Base-by-base conservation (phyloP, 2,797 vertebrate species). In the Peromyscus eremicus region DNA sequence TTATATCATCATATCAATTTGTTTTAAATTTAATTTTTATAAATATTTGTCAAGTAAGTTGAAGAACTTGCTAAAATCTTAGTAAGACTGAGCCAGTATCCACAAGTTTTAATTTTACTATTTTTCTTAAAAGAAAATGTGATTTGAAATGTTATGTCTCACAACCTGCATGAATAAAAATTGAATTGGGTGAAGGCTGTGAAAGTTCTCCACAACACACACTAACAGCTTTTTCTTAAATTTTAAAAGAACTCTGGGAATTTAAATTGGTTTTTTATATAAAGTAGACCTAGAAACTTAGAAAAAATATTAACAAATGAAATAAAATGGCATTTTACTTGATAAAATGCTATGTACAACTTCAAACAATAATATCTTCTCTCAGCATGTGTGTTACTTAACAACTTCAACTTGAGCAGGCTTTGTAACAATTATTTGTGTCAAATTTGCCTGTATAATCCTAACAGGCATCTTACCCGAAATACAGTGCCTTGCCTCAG, bases 301-400 rank as follows among this genome's bases (percentile, higher is more conserved):
- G 16, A 4, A 80, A 96, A 95, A 90, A 43, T 70, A 29, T 52
- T 68, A 49, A 87, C 27, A 93, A 96, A 76, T 81, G 17, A 19
- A 71, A 71, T 75, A 55, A 79, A 92, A 8, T 37, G 62, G 17
- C 5, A 71, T 71, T 71, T 71, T 37, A 71, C 71, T 37, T 34
- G 32, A 55, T 83, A 71, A 57, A 57, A 32, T 32, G 11, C 14
- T 88, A 29, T 23, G 16, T 83, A 68, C 37, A 89, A 91, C 7
- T 95, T 89, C 64, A 76, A 64, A 83, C 11, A 73, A 25, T 81
- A 96, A 9, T 37, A 83, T 17, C 11, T 75, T 60, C 52, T 27
- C 12, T 23, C 94, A 16, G 68, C 32, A 93, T 34, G 55, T 73
- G 43, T 75, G 37, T 6, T 70, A 46, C 17, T 12, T 4, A 32